Evolutionary conservation across 2,888 invertebrate genomes (phyloP).

Genomic region (Luperina testacea): DNA sequence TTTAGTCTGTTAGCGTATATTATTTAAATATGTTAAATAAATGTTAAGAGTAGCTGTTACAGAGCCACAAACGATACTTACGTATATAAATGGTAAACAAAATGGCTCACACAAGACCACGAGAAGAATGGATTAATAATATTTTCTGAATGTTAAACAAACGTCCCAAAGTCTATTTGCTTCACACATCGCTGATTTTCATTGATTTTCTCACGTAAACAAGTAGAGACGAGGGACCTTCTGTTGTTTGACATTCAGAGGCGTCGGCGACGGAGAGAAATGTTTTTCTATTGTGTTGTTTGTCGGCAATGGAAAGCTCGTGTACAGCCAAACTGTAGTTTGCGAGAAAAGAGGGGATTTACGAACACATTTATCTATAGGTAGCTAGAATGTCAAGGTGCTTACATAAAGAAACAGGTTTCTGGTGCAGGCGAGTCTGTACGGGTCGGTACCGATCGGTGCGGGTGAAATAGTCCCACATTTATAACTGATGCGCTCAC

Average conservation of each 20-base stretch:
- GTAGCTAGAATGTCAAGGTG: not conserved
- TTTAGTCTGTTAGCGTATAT: not conserved
- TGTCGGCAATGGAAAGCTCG: slow-evolving; percentile 35
- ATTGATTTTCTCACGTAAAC: slow-evolving; percentile 56
- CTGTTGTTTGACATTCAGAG: slow-evolving; percentile 52
- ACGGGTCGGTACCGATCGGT: too few relatives aligned
- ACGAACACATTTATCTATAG: not conserved
- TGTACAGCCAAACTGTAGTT: slow-evolving; percentile 37
- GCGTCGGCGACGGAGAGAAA: slow-evolving; percentile 41
- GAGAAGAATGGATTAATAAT: slow-evolving; percentile 26
- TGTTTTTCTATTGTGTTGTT: slow-evolving; percentile 52
- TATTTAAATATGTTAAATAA: not conserved
- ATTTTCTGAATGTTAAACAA: slow-evolving; percentile 33
- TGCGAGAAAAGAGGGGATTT: slow-evolving; percentile 26
- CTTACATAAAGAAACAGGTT: too few relatives aligned
- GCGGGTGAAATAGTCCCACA: too few relatives aligned
- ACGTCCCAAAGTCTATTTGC: slow-evolving; percentile 25
- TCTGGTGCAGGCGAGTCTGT: too few relatives aligned
- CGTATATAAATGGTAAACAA: slow-evolving; percentile 12
- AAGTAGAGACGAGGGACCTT: slow-evolving; percentile 16
- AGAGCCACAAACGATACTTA: not conserved
- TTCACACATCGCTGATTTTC: slow-evolving; percentile 47
- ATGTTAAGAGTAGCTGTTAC: not conserved
- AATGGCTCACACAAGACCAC: slow-evolving; percentile 30
- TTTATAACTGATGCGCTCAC: too few relatives aligned